Evolutionary conservation across 1,140 invertebrate species (phyloP), one percentile per base, ranked within the genome.

Genomic region (Neodiprion lecontei): DNA sequence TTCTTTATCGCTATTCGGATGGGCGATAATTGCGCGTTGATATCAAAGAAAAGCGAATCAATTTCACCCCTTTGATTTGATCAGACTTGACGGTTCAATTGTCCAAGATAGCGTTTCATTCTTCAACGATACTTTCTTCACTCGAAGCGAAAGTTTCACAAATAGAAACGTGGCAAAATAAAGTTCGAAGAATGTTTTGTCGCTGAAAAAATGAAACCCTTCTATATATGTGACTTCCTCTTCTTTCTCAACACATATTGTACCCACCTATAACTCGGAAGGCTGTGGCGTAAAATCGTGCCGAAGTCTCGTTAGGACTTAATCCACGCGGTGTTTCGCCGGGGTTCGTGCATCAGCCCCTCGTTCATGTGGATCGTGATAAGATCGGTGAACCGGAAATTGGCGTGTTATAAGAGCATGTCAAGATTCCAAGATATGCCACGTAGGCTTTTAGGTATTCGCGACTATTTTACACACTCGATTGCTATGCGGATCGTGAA

Each of bases 1-100:
- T 23, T 48, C 70, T 78, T 72, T 61, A 72, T 12, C 50, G 48
- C n/a, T 12, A 0, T 11, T 5, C 23, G 69, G 48, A 72, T 72
- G 72, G 67, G 73, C 73, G 28, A 40, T 40, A 40, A 40, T 40
- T 40, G 28, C 28, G 28, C 28, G 28, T 40, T 40, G 28, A 40
- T 40, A 40, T 40, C 28, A 40, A 40, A 40, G 28, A 40, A 40
- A 40, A 40, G 28, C 28, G 28, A 40, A 40, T 40, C 28, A 5
- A 40, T 40, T 5, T 40, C 1, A 40, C 28, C 28, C 28, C 2
- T 40, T 40, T 40, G 28, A 40, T 40, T 40, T 1, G 4, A 9
- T 61, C 53, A 61, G 9, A 61, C 11, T 61, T 7, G 28, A 40
- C 28, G n/a, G 53, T 17, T 61, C 53, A 9, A 61, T 61, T 1